Evolutionary conservation across 2,888 invertebrate species (phyloP).

Genomic region (Drosophila birchii): DNA sequence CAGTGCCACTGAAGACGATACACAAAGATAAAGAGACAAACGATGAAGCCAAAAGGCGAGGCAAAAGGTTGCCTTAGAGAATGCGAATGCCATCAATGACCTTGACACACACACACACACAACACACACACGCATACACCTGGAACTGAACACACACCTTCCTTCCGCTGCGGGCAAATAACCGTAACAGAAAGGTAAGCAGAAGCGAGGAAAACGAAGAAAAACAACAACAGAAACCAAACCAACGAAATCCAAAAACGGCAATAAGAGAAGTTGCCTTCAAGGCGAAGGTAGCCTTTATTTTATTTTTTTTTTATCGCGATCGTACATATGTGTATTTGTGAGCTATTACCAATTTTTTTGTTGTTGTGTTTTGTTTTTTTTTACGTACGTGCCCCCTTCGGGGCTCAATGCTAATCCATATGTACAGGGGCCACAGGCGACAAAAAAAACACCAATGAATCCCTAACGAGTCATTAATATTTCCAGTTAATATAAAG

Average conservation of each 20-base stretch:
- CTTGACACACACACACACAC: conserved; percentile 66
- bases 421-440: conserved; percentile 11
- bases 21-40: background rate
- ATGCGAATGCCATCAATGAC: conserved; percentile 73
- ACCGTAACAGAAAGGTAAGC: conserved; percentile 38
- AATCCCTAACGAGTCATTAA: background rate
- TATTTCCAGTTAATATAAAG: background rate
- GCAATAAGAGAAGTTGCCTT: conserved; percentile 45
- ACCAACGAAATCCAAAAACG: conserved; percentile 48
- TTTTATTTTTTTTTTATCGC: conserved; percentile 24
- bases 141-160: conserved; percentile 67
- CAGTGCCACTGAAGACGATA: conserved; percentile 8
- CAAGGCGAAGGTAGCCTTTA: conserved; percentile 47
- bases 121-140: conserved; percentile 34
- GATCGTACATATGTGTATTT: conserved; percentile 2
- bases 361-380: background rate
- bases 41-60: conserved; percentile 43
- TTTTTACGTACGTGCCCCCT: conserved; percentile 33
- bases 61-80: conserved; percentile 55
- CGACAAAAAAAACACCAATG: conserved; percentile 1
- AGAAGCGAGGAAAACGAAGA: conserved; percentile 16
- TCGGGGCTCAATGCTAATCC: conserved; percentile 17
- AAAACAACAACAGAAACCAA: conserved; percentile 20
- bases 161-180: conserved; percentile 61
- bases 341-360: conserved; percentile 26